phyloP scores from a whole-genome alignment of 2,113 vertebrate genomes.

The Charina bottae region DNA sequence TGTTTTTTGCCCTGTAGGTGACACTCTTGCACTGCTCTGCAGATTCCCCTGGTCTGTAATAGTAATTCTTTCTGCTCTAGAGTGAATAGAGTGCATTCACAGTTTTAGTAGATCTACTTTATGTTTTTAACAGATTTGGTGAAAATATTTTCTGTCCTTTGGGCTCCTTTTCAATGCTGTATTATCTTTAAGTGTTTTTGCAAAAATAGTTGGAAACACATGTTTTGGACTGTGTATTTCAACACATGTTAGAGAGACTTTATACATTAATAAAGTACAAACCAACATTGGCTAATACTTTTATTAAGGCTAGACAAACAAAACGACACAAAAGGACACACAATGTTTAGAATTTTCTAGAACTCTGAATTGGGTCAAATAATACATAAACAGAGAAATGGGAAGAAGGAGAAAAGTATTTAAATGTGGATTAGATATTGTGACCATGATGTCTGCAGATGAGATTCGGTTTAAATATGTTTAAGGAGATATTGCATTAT shows the following conservation, averaged over 20 bases:
- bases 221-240: background rate
- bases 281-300: background rate
- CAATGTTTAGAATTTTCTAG: background rate
- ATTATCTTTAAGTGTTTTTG: background rate
- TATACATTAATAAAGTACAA: background rate
- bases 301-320: background rate
- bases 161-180: background rate
- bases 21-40: conserved; percentile 52
- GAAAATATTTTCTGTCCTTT: background rate
- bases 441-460: background rate
- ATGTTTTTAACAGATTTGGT: background rate
- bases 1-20: conserved; percentile 54
- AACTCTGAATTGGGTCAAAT: background rate
- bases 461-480: background rate
- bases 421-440: background rate
- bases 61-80: accelerated
- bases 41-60: accelerated
- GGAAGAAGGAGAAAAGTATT: background rate
- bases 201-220: background rate
- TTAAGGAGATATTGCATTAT: background rate
- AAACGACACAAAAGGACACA: background rate
- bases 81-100: background rate
- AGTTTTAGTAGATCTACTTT: background rate
- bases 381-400: background rate
- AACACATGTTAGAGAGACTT: background rate